Conservation (phyloP, 2,797 vertebrate genomes). For the Paratrypauchen microcephalus region DNA sequence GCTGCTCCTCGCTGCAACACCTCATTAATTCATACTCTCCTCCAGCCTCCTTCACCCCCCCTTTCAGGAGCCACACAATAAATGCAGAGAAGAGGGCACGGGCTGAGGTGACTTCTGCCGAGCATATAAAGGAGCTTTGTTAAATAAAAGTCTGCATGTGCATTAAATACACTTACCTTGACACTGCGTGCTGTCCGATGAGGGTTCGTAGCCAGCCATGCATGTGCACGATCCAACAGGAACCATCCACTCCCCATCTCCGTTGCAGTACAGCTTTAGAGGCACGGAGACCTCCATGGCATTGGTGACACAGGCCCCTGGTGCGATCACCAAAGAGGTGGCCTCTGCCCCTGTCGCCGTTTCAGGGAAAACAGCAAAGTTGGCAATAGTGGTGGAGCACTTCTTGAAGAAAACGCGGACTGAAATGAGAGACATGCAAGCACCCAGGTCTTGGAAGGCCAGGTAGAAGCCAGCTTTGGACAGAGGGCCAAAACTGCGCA, state of each 20-base stretch:
- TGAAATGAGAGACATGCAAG: constrained; percentile 97
- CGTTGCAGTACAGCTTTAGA: constrained; percentile 96
- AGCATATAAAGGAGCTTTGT: constrained; percentile 70
- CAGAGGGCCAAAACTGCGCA: constrained; percentile 95
- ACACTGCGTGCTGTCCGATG: constrained; percentile 90
- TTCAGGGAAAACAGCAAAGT: constrained; percentile 94
- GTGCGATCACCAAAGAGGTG: constrained; percentile 94
- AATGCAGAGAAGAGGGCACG: constrained; percentile 66
- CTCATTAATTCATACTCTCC: constrained; percentile 79
- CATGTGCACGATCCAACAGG: constrained; percentile 95
- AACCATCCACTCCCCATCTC: constrained; percentile 98
- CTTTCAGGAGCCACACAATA: constrained; percentile 72
- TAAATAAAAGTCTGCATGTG: constrained; percentile 61
- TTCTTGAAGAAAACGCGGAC: constrained; percentile 97
- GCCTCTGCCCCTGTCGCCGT: constrained; percentile 94
- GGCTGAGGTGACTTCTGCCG: constrained; percentile 61
- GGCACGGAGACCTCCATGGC: constrained; percentile 94
- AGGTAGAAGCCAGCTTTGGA: constrained; percentile 95
- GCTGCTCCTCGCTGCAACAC: constrained; percentile 73
- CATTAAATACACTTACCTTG: constrained; percentile 81
- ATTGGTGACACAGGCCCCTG: constrained; percentile 90
- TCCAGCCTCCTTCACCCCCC: constrained; percentile 68
- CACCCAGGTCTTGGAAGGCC: constrained; percentile 96
- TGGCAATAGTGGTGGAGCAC: constrained; percentile 92
- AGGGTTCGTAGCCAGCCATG: constrained; percentile 86